Evolutionary conservation across 2,113 vertebrate genomes (phyloP).

Genomic region (Lampris megalopsis): DNA sequence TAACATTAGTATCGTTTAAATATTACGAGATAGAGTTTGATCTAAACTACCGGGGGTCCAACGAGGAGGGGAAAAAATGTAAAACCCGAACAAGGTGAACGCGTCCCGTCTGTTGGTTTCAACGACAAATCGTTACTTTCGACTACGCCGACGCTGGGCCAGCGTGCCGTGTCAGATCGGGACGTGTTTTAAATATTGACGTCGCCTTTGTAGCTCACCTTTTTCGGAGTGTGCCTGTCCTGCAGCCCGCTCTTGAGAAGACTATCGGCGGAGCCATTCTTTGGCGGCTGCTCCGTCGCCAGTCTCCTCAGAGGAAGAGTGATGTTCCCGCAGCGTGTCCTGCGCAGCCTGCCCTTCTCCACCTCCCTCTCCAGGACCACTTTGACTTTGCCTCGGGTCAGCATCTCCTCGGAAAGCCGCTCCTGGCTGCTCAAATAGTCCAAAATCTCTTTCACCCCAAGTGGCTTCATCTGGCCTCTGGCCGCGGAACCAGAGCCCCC

Average conservation of each 20-base stretch:
- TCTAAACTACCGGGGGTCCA: neutral
- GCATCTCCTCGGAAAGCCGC: constrained; percentile 76
- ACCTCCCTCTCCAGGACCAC: constrained; percentile 86
- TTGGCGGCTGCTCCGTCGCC: constrained; percentile 57
- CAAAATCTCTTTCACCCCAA: constrained; percentile 78
- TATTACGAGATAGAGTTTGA: constrained; percentile 5
- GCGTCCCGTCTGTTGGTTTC: constrained; percentile 22
- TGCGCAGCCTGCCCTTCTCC: constrained; percentile 82
- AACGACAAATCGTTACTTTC: constrained; percentile 51
- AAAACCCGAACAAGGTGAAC: constrained; percentile 8
- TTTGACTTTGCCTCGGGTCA: constrained; percentile 87
- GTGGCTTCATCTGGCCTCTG: constrained; percentile 74
- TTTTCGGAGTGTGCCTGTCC: constrained; percentile 60
- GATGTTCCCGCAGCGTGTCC: constrained; percentile 86
- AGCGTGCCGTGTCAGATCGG: constrained; percentile 13
- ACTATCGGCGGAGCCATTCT: constrained; percentile 53
- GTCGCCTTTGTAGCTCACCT: constrained; percentile 66
- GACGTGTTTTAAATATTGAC: constrained; percentile 77
- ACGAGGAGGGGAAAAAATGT: neutral
- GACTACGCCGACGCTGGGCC: neutral
- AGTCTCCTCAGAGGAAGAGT: constrained; percentile 80
- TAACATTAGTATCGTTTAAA: neutral
- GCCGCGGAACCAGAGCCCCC: constrained; percentile 48
- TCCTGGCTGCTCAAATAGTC: constrained; percentile 78
- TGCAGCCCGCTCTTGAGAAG: constrained; percentile 73